phyloP scores from a whole-genome alignment of 1,140 invertebrate species.

The Ostrea denselamellosa region DNA sequence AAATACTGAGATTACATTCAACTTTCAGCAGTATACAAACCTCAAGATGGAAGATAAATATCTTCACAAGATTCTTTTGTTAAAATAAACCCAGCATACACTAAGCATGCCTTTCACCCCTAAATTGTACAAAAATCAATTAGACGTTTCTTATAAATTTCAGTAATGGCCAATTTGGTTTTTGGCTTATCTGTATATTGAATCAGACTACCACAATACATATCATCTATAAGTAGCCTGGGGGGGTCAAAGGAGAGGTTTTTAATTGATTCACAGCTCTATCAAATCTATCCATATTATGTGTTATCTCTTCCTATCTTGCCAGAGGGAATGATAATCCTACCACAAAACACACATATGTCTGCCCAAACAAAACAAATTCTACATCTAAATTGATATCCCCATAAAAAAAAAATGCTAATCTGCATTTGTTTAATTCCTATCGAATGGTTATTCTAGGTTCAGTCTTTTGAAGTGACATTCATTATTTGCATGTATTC shows the following conservation, averaged over 20 bases:
- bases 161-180: neutral
- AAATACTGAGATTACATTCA: neutral
- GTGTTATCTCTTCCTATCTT: slow-evolving; percentile 20
- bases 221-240: neutral
- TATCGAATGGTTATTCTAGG: neutral
- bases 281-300: slow-evolving; percentile 18
- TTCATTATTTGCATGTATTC: slow-evolving; percentile 11
- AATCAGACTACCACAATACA: neutral
- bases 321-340: neutral
- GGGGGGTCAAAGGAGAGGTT: neutral
- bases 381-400: slow-evolving; percentile 36
- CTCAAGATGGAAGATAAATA: slow-evolving; percentile 26
- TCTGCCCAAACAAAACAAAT: slow-evolving; percentile 1
- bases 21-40: slow-evolving; percentile 1
- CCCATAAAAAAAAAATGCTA: slow-evolving; percentile 4
- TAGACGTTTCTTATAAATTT: slow-evolving; percentile 8
- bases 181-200: slow-evolving; percentile 30
- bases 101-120: slow-evolving; percentile 6
- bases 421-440: slow-evolving; percentile 32
- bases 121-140: slow-evolving; percentile 10
- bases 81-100: neutral
- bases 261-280: slow-evolving; percentile 22
- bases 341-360: slow-evolving; percentile 14
- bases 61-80: slow-evolving; percentile 9
- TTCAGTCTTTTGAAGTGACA: slow-evolving; percentile 14